Percentiles rank a stretch among this genome's conserved stretches.
Conservation (phyloP, 2,797 vertebrate species). For the Gymnoscopelus microlampas region DNA sequence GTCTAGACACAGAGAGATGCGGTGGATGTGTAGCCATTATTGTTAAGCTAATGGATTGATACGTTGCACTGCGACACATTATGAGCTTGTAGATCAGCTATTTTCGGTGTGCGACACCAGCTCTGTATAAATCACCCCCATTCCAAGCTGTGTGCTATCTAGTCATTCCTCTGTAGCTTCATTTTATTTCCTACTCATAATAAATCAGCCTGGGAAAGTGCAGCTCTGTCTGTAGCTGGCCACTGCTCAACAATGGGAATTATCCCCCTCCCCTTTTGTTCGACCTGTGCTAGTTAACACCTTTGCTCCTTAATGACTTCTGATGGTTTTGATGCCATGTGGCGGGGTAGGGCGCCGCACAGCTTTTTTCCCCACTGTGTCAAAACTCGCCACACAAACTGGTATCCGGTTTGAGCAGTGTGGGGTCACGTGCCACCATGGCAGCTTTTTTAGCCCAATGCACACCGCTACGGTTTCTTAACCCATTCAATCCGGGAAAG, state of each 20-base stretch:
- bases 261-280: constrained; percentile 64
- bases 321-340: constrained; percentile 47
- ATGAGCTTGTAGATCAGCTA: constrained; percentile 3
- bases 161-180: constrained; percentile 21
- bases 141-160: constrained; percentile 38
- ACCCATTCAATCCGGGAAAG: too few species aligned
- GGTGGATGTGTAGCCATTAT: constrained; percentile 11
- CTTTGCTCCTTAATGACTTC: constrained; percentile 57
- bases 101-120: too few species aligned
- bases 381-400: background rate
- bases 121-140: background rate
- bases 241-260: constrained; percentile 70
- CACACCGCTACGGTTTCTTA: constrained; percentile 34
- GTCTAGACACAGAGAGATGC: constrained; percentile 17
- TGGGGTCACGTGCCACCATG: constrained; percentile 25
- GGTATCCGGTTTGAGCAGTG: constrained; percentile 16
- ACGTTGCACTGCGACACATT: background rate
- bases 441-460: constrained; percentile 23
- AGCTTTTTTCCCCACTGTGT: constrained; percentile 29
- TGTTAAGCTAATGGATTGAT: background rate
- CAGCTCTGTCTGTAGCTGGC: constrained; percentile 59
- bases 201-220: constrained; percentile 76
- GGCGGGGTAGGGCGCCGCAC: constrained; percentile 50
- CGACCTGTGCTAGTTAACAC: constrained; percentile 48
- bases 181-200: constrained; percentile 56